phyloP scores from a whole-genome alignment of 2,797 vertebrate species.

The Anableps anableps region DNA sequence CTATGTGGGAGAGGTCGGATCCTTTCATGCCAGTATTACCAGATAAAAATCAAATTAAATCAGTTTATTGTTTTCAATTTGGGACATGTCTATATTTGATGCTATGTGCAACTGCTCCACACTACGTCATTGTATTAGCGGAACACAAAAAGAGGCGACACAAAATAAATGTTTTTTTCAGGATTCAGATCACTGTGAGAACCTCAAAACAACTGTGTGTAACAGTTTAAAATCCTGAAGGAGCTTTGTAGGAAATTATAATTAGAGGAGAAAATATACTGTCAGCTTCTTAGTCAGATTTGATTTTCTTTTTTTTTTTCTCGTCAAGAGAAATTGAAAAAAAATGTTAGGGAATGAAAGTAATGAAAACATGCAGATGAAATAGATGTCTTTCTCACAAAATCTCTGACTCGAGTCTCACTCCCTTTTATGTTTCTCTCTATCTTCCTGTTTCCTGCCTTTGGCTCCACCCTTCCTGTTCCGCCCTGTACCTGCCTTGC shows the following conservation, averaged over 20 bases:
- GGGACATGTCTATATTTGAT: background rate
- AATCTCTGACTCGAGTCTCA: constrained; percentile 65
- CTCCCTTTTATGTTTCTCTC: constrained; percentile 74
- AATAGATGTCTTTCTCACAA: constrained; percentile 40
- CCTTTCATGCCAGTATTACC: constrained; percentile 25
- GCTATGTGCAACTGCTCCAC: background rate
- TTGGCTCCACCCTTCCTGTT: constrained; percentile 78
- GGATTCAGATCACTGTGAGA: background rate
- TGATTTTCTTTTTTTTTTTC: background rate
- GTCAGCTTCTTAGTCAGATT: constrained; percentile 1
- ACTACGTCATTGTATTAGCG: background rate
- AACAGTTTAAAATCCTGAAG: background rate
- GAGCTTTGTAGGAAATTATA: background rate
- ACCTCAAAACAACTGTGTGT: background rate
- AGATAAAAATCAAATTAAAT: constrained; percentile 18
- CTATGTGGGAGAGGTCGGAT: constrained; percentile 9
- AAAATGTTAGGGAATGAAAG: background rate
- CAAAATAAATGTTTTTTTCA: background rate
- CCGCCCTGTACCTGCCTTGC: constrained; percentile 75
- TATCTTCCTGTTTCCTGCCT: constrained; percentile 80
- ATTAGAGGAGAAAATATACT: background rate
- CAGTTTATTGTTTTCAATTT: background rate
- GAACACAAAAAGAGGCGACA: background rate
- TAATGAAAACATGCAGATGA: background rate
- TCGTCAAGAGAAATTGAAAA: background rate